A percentile compares a stretch with the other conserved stretches of the same genome.
Evolutionary conservation across 2,113 vertebrate genomes (phyloP).

Genomic region (Grammomys dolichurus): DNA sequence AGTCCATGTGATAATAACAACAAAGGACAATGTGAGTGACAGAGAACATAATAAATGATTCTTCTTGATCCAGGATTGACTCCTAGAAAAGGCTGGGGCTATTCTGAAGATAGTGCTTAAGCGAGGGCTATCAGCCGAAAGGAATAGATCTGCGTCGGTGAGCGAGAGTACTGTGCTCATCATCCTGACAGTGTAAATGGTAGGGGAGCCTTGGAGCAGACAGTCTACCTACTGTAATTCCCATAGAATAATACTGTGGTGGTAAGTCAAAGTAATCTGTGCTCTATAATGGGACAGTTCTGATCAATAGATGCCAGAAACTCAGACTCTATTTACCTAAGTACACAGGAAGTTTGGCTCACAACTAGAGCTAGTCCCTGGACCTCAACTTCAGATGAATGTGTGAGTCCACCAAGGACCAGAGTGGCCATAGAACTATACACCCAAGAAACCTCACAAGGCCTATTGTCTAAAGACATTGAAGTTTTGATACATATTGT

Average conservation of each 20-base stretch:
- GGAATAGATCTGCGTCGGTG: background rate
- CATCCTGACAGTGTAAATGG: background rate
- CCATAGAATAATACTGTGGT: background rate
- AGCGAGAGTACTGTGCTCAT: background rate
- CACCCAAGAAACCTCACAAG: background rate
- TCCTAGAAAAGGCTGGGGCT: slow-evolving; percentile 23
- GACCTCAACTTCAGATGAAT: too few species aligned
- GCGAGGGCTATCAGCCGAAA: slow-evolving; percentile 27
- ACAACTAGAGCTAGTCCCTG: background rate
- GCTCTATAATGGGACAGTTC: background rate
- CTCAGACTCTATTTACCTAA: background rate
- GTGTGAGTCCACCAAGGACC: background rate
- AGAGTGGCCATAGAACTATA: rapidly evolving
- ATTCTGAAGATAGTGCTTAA: slow-evolving; percentile 53
- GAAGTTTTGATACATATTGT: background rate
- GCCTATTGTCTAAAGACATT: background rate
- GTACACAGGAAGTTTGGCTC: background rate
- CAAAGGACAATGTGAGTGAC: background rate
- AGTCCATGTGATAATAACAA: background rate
- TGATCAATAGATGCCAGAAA: background rate
- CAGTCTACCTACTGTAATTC: background rate
- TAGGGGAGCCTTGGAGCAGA: background rate
- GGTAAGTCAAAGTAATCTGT: slow-evolving; percentile 7
- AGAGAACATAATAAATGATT: background rate
- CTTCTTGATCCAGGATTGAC: background rate